Base-by-base conservation (phyloP, 2,888 invertebrate genomes). In the Achlya flavicornis region DNA sequence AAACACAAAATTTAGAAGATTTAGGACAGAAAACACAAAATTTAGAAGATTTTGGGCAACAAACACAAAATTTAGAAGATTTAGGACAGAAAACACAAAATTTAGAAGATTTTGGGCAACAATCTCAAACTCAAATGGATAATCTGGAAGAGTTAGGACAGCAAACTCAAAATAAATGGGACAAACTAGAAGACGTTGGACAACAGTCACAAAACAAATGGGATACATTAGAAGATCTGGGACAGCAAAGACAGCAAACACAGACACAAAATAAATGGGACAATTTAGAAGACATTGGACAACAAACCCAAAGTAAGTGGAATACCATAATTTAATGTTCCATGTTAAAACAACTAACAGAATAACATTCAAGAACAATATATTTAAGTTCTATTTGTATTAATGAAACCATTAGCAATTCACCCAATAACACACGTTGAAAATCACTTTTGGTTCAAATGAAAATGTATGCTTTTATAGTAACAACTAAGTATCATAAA, bases 231-330 rank as follows among this genome's bases (percentile, higher is more conserved):
- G 81, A 84, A 69, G 68, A 82, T 62, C 69, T 81, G 61, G 80
- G 75, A 58, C 88, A 88, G 68, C 82, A 86, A 70, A 71, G 75
- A 58, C 88, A 88, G 68, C 82, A 86, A 70, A 71, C 78, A 7
- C 78, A 80, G 53, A 72, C 74, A 48, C 79, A 81, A 69, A 78
- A 83, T 38, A 70, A 68, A 71, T 33, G 79, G 80, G 71, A 72
- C 65, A 69, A 78, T 77, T 70, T 67, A 79, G 81, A 78, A 64
- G 69, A 70, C 66, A 63, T 66, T 62, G 77, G 66, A 66, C 75
- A 73, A 64, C 69, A 72, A 64, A 66, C 67, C 63, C 14, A 48
- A 66, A 41, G 68, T 63, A 74, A 75, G 38, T 76, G 71, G 69
- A 70, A 74, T 62, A 71, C 48, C 7, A 16, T 48, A 3, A 16